A percentile compares a stretch with the other conserved stretches of the same genome.
Conservation (phyloP, 2,888 invertebrate genomes). For the Tricholauxania praeusta region DNA sequence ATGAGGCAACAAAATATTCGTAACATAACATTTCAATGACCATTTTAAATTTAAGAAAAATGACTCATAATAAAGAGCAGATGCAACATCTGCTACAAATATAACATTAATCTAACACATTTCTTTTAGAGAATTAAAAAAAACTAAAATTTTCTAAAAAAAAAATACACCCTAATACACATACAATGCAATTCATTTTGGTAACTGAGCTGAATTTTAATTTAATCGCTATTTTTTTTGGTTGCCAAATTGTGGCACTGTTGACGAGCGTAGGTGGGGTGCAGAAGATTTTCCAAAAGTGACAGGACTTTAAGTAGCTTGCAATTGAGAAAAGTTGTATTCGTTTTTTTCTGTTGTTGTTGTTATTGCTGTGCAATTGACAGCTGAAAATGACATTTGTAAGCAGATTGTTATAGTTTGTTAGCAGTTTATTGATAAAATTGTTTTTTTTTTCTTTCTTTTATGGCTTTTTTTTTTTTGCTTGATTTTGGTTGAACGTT, state of each 20-base stretch:
- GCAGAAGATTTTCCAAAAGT: conserved; percentile 3
- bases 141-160: too few relatives aligned
- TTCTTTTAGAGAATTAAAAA: too few relatives aligned
- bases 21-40: too few relatives aligned
- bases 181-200: conserved; percentile 32
- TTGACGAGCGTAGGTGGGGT: not conserved
- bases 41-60: too few relatives aligned
- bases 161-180: too few relatives aligned
- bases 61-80: too few relatives aligned
- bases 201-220: conserved; percentile 36
- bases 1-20: too few relatives aligned
- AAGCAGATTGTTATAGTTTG: conserved; percentile 19
- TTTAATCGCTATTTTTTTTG: conserved; percentile 23
- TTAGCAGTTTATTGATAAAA: not conserved
- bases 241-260: not conserved
- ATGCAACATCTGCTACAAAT: too few relatives aligned
- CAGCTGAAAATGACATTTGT: conserved; percentile 32
- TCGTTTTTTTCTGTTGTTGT: not conserved
- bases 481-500: conserved; percentile 1
- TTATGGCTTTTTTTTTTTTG: not conserved
- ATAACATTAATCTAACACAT: too few relatives aligned
- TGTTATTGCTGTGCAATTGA: conserved; percentile 23
- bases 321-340: too few relatives aligned
- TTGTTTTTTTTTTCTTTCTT: not conserved
- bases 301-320: too few relatives aligned